A percentile compares a stretch with the other conserved stretches of the same genome.
Conservation (phyloP, 2,888 invertebrate species). For the Clunio marinus region DNA sequence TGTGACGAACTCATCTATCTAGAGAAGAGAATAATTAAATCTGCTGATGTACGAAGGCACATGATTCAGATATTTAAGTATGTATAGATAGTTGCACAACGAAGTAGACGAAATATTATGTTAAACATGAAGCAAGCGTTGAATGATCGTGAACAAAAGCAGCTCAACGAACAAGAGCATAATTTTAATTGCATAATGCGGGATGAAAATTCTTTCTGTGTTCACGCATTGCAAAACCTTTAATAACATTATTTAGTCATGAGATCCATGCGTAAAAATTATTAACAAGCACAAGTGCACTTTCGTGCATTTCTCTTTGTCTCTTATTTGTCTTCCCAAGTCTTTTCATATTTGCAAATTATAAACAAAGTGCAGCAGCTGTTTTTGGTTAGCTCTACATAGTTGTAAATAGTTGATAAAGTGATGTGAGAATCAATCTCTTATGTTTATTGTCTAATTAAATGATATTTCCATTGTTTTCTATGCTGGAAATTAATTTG, state of each 20-base stretch:
- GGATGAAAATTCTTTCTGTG: conserved; percentile 16
- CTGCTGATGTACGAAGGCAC: neutral
- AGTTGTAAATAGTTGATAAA: too few species aligned
- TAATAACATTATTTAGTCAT: conserved; percentile 36
- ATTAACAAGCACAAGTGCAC: conserved; percentile 21
- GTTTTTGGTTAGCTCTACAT: too few species aligned
- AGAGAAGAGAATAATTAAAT: neutral
- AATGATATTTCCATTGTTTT: too few species aligned
- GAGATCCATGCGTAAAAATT: conserved; percentile 30
- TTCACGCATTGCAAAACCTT: conserved; percentile 31
- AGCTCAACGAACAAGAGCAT: neutral
- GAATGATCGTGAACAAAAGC: neutral
- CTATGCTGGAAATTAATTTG: too few species aligned
- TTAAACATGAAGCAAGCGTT: neutral
- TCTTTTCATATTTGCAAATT: neutral
- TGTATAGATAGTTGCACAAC: too few species aligned
- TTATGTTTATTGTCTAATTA: too few species aligned
- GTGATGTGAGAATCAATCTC: too few species aligned
- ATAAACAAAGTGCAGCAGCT: neutral
- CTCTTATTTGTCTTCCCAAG: neutral
- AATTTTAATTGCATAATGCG: neutral
- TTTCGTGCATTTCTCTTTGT: neutral
- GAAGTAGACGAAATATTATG: neutral
- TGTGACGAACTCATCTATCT: neutral
- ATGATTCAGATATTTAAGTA: too few species aligned